A percentile compares a stretch with the other conserved stretches of the same genome.
phyloP scores from a whole-genome alignment of 2,888 invertebrate species.

The Chrysolina americana region DNA sequence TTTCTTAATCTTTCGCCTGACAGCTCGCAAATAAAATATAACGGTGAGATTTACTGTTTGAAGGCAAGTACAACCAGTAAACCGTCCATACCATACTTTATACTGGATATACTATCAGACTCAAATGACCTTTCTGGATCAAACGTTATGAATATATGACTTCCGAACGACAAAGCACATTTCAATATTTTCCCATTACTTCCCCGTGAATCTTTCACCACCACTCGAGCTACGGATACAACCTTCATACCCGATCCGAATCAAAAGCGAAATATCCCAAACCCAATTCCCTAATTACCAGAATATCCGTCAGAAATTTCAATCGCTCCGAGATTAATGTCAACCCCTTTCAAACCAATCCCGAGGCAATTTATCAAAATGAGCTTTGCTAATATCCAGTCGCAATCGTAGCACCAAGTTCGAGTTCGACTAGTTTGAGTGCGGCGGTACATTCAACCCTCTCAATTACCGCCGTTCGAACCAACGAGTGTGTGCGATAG shows the following conservation, averaged over 20 bases:
- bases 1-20: too few relatives aligned
- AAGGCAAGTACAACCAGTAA: too few relatives aligned
- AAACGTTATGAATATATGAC: too few relatives aligned
- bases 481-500: slow-evolving; percentile 32
- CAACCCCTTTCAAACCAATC: slow-evolving; percentile 11
- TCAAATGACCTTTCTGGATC: too few relatives aligned
- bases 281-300: slow-evolving; percentile 11
- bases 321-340: slow-evolving; percentile 6
- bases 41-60: too few relatives aligned
- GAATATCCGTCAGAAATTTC: slow-evolving; percentile 15
- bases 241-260: neutral
- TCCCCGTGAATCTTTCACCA: too few relatives aligned
- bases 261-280: neutral
- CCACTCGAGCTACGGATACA: neutral
- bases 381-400: neutral
- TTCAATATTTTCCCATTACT: neutral
- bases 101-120: too few relatives aligned
- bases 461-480: slow-evolving; percentile 34
- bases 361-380: slow-evolving; percentile 11
- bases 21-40: too few relatives aligned
- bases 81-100: too few relatives aligned
- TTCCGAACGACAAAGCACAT: neutral
- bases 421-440: neutral
- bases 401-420: neutral
- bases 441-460: slow-evolving; percentile 23